Evolutionary conservation across 2,797 vertebrate genomes (phyloP), one percentile per base, ranked within the genome.

Genomic region (Decapterus maruadsi): DNA sequence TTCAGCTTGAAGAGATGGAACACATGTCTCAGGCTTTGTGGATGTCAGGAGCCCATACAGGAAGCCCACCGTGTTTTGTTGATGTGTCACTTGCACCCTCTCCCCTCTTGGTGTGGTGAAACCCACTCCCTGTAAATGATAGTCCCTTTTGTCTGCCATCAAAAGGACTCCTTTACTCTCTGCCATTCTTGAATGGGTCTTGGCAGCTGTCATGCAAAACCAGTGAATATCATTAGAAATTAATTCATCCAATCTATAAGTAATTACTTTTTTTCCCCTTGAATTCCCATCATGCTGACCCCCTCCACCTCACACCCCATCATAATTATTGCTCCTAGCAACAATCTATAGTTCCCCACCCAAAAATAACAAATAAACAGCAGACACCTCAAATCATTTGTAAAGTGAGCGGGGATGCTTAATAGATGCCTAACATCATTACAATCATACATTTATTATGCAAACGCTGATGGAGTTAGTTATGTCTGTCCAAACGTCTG

Each of bases 191-290:
- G 87, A 95, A 93, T 93, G 90, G 93, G 90, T 94, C 90, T 93
- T 95, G 90, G 96, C 96, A 97, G 96, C 96, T 97, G 95, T 96
- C 96, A 95, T 92, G 93, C 87, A 95, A 96, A 96, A 96, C 91
- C 81, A 92, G 94, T 90, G 93, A 94, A 94, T 96, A 96, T 94
- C 93, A 95, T 96, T 96, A 95, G 91, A 95, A 96, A 96, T 95
- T 93, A 96, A 96, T 96, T 96, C 94, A 96, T 95, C 90, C 95
- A 92, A 95, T 96, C 93, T 94, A 94, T 94, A 96, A 94, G 95
- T 94, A 94, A 95, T 96, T 96, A 93, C 88, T 95, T 95, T 94
- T 92, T 89, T 80, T 17, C 8, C 40, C 69, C 61, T 65, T 75
- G 76, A 73, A 83, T 69, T 87, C 58, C 55, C 68, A 74, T 46